Evolutionary conservation across 1,140 invertebrate genomes (phyloP), one percentile per base, ranked within the genome.

Genomic region (Laupala kohalensis): DNA sequence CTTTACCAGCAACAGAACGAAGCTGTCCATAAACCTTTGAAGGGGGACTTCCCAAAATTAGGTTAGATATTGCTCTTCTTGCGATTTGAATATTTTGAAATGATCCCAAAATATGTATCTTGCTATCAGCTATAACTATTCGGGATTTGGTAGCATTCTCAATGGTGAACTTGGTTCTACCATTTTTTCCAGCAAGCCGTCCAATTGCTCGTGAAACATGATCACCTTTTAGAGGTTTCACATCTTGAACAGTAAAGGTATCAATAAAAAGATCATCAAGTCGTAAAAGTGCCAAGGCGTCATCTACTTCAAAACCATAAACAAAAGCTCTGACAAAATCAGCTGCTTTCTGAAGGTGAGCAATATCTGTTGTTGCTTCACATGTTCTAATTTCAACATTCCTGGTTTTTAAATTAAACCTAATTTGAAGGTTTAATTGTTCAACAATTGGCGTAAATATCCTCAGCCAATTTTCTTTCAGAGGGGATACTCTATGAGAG

Each of bases 121-220:
- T 98, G 73, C 86, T 89, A 78, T 99, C 96, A 64, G 97, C 97
- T 69, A 99, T 81, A 25, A 99, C 94, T 77, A 99, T 98, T 81
- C 98, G 89, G 0, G 97, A 99, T 83, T 98, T 99, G 12, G 97
- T 99, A 0, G 94, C 94, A 83, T 99, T 99, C 84, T 99, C 97
- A 78, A 99, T 99, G 3, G 96, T 98, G 77, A 94, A 98, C 79
- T 98, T 99, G 4, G 96, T 99, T 73, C 94, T 88, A 25, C 97
- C 98, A 72, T 95, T 93, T 84, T 99, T 98, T 0, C 98, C 98
- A 19, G 97, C 97, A 64, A 99, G 84, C 76, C 97, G 86, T 25
- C 97, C 97, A 77, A 99, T 95, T 0, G 97, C 97, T 81, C 97
- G 84, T 25, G 94, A 92, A 73, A 97, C 84, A 81, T 99, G 97